Evolutionary conservation across 2,113 vertebrate genomes (phyloP), one percentile per base, ranked within the genome.

Genomic region (Gallinago paraguaiae): DNA sequence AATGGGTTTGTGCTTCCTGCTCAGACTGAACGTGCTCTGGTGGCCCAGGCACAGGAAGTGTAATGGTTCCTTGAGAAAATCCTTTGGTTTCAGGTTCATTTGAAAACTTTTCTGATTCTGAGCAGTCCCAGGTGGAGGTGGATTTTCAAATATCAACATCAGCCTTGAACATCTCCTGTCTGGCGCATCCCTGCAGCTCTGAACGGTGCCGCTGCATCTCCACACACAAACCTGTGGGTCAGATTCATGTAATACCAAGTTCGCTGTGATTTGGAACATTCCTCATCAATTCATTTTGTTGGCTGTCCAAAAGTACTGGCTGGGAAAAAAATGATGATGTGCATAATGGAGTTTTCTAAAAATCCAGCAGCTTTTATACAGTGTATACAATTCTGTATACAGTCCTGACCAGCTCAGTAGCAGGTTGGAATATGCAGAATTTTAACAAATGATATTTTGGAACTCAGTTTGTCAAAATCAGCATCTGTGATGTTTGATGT

Each of bases 131-230:
- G 5, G 23, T 51, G 57, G 43, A 60, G 20, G 18, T 24, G 25
- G n/a, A 28, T 54, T 71, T 61, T 81, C 30, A 56, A 25, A 56
- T 27, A 54, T 65, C 59, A 74, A 43, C 24, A 10, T 45, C 70
- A 76, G 35, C 35, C 35, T 56, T 17, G 13, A 71, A 9, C 12
- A 45, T 17, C 28, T 27, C 13, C 27, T n/a, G 4, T 33, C 61
- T 4, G 2, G 35, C 13, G 39, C 24, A 9, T 17, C 37, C 35
- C 35, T 48, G 53, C 33, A 46, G 19, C n/a, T 64, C 85, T 25
- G 28, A 41, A 11, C 3, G 7, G 33, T 12, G 3, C 30, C 0
- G 3, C 17, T 37, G 37, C 35, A 15, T 22, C 33, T 51, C 53
- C 50, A 15, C 31, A 19, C 10, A 43, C 9, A 67, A 72, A 43